These are phyloP conservation scores for Limnephilus auricula DNA, from an alignment of 2,888 invertebrate species.

Conservation along the genomic window DNA sequence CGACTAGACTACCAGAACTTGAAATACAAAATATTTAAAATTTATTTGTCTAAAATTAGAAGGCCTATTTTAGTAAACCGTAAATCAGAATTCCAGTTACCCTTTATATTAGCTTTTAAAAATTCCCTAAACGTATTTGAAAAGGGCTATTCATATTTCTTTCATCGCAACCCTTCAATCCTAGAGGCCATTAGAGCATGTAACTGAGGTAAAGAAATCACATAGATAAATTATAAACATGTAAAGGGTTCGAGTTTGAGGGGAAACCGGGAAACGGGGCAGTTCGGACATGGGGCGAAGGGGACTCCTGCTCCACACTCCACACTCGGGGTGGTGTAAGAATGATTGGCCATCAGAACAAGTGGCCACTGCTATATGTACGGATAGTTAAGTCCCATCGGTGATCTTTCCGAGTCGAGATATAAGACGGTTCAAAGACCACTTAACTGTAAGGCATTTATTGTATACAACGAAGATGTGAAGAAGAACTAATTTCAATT, in stretches of 20 bases:
- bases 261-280: neutral
- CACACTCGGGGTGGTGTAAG: slow-evolving; percentile 47
- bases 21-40: neutral
- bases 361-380: slow-evolving; percentile 56
- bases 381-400: slow-evolving; percentile 43
- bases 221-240: slow-evolving; percentile 40
- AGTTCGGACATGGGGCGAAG: neutral
- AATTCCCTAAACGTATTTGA: neutral
- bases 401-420: slow-evolving; percentile 9
- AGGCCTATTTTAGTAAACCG: neutral
- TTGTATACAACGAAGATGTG: neutral
- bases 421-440: slow-evolving; percentile 5
- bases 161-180: neutral
- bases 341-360: slow-evolving; percentile 65
- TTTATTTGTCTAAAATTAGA: neutral
- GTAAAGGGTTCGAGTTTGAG: slow-evolving; percentile 29
- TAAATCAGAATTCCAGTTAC: neutral
- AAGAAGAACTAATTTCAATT: too few species aligned
- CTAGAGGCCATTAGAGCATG: slow-evolving; percentile 30
- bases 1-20: neutral
- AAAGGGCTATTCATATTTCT: neutral
- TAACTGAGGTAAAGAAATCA: slow-evolving; percentile 46
- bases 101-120: neutral
- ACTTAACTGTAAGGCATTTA: neutral
- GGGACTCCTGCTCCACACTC: too few species aligned